Evolutionary conservation across 2,113 vertebrate genomes (phyloP), one percentile per base, ranked within the genome.

Genomic region (Papio anubis): DNA sequence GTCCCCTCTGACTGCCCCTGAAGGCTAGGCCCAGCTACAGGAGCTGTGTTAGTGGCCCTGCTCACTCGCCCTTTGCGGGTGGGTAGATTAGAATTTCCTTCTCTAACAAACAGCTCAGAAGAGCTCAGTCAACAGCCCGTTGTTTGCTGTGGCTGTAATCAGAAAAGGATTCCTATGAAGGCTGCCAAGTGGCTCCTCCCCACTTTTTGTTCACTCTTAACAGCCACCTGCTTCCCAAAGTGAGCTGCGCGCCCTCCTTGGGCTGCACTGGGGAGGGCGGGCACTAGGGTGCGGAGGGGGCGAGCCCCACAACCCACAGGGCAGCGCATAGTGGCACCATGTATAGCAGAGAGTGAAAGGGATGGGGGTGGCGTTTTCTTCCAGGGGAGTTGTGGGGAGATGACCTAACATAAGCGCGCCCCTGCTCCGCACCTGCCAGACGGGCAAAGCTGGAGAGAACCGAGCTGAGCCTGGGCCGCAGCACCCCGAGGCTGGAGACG

Each of bases 81-180:
- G 87, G 50, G 59, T 43, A 38, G 38, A 2, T 13, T 57, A 40
- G 76, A 76, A 76, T 83, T 97, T 98, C 95, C 96, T 96, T 79
- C n/a, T 57, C 21, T 94, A 32, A 61, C 55, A 43, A 32, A 61
- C 55, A 43, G 78, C 72, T 76, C 7, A 3, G 88, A 89, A 92
- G 88, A 85, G 59, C 50, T 40, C 50, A 97, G 89, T 94, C 90
- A 93, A 96, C 64, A 96, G 88, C 90, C 87, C 90, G 94, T 96
- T 96, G 98, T 96, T 93, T 93, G 70, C 45, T 55, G 70, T 78
- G 90, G 84, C 48, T 32, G 27, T 72, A 93, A 79, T 83, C 83
- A 66, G 73, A 45, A 81, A 79, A 75, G 21, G 20, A 75, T 35
- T 82, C 85, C 79, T 50, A 1, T 0, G 38, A 89, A 52, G 40